phyloP scores from a whole-genome alignment of 2,113 vertebrate species.

The Anguilla japonica region DNA sequence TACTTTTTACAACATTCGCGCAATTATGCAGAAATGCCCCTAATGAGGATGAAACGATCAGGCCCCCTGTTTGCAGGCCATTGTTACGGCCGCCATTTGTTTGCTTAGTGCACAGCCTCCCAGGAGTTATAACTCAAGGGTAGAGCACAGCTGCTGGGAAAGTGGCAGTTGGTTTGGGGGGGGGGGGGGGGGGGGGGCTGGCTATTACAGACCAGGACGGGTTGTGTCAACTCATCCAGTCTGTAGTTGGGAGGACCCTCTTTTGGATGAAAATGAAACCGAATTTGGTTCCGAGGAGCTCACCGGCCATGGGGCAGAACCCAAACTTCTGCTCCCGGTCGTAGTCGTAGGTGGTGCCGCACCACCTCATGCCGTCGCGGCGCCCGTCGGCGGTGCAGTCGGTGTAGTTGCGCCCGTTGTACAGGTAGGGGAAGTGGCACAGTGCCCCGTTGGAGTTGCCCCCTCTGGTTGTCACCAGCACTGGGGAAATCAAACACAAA shows the following conservation, averaged over 20 bases:
- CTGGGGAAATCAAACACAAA: constrained; percentile 55
- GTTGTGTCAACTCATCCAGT: neutral
- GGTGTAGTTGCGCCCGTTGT: constrained; percentile 92
- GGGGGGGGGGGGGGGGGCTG: no score
- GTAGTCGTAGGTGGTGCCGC: constrained; percentile 88
- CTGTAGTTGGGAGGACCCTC: neutral
- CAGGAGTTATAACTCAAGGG: neutral
- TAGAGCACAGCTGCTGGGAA: neutral
- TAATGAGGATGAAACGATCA: neutral
- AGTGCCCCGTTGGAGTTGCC: constrained; percentile 93
- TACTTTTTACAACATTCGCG: neutral
- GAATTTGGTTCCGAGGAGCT: constrained; percentile 41
- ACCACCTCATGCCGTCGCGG: constrained; percentile 94
- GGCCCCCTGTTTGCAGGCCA: neutral
- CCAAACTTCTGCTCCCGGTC: constrained; percentile 82
- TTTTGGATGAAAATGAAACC: neutral
- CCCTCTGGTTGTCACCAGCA: constrained; percentile 83
- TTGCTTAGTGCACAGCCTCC: neutral
- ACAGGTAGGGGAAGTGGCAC: constrained; percentile 92
- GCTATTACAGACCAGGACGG: neutral
- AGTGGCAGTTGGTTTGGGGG: no score
- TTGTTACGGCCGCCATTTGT: neutral
- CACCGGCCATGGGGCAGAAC: constrained; percentile 98
- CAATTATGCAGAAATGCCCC: neutral
- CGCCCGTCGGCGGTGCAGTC: constrained; percentile 93